Base-by-base conservation (phyloP, 2,797 vertebrate species). In the Odontamblyopus rebecca region DNA sequence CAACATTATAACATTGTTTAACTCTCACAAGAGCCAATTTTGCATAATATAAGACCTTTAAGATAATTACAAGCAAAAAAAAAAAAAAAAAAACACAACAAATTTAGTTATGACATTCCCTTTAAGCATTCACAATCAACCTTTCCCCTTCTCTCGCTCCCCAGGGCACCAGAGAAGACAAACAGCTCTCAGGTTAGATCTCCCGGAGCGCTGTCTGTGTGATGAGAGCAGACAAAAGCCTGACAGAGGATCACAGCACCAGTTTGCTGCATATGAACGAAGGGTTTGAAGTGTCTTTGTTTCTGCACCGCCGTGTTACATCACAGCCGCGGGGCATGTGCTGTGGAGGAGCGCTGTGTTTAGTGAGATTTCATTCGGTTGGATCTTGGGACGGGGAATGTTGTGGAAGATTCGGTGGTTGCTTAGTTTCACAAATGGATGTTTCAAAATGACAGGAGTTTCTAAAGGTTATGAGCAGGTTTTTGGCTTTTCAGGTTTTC, bases 201-300 rank as follows among this genome's bases (percentile, higher is more conserved):
- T 72, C 74, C 54, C n/a, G 6, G 67, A 70, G 72, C 70, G 56
- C 70, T 57, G 61, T 56, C 67, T 61, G 68, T 86, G 70, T 86
- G 82, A 85, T 89, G 83, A 73, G 62, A 69, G 78, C 12, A 67
- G 67, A 30, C 19, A 38, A 71, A 63, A 78, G 72, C 48, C 71
- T 67, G 62, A 73, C 70, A 57, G 72, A 78, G 54, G 74, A 85
- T 83, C 57, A 60, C 57, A 60, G 57, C 75, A 83, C 53, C 78
- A 70, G 70, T 74, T 71, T 75, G 68, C 57, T 0, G 26, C 73
- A 27, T 71, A 73, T 63, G 60, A 63, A 72, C 76, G 50, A 26
- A 51, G n/a, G 60, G 75, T 82, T 89, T 85, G 88, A 89, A 83
- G 78, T 77, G 67, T 68, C 73, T 74, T 70, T 26, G 32, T 70